Evolutionary conservation across 2,888 invertebrate species (phyloP).

Genomic region (Spilosoma lubricipeda): DNA sequence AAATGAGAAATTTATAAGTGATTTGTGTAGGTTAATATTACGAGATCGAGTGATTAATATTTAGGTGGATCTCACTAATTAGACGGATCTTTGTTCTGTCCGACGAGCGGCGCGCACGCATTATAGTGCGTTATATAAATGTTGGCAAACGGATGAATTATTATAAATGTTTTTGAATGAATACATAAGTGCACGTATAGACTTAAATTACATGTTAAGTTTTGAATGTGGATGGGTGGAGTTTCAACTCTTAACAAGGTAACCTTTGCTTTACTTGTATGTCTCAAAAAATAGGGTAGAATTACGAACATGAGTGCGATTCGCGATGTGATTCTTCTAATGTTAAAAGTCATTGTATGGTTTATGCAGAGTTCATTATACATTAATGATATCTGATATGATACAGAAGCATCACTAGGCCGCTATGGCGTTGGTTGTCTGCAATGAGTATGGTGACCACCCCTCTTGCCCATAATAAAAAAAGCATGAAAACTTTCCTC

Average conservation of each 20-base stretch:
- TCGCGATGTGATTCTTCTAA: too few species aligned
- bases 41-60: constrained; percentile 58
- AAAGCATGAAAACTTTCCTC: too few species aligned
- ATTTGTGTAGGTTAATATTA: constrained; percentile 35
- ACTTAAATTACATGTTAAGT: not conserved
- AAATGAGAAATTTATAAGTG: constrained; percentile 10
- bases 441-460: too few species aligned
- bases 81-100: constrained; percentile 60
- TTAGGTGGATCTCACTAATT: constrained; percentile 54
- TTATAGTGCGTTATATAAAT: constrained; percentile 14
- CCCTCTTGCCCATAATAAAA: too few species aligned
- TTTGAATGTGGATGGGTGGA: not conserved
- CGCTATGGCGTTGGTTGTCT: too few species aligned
- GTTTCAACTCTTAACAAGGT: not conserved
- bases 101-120: constrained; percentile 47
- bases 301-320: too few species aligned
- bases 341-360: too few species aligned
- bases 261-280: not conserved
- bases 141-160: constrained; percentile 25
- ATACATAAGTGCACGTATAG: not conserved
- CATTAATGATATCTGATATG: too few species aligned
- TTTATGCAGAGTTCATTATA: too few species aligned
- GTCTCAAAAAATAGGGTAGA: too few species aligned
- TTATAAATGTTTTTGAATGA: not conserved
- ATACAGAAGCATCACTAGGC: too few species aligned